These are phyloP conservation scores for Tholera decimalis DNA, from an alignment of 2,888 invertebrate genomes.

Conservation along the genomic window DNA sequence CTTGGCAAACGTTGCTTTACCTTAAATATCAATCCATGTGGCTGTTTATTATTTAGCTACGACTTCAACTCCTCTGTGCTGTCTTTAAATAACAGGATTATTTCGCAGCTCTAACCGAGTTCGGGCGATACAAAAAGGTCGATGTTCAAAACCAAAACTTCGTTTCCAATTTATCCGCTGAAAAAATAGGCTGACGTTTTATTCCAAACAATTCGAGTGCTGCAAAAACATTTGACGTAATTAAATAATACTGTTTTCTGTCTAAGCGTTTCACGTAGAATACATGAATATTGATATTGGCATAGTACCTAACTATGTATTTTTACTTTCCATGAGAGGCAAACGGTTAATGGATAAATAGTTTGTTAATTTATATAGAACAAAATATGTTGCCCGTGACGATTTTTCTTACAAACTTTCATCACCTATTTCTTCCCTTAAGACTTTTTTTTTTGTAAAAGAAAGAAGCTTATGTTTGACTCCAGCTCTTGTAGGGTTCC, in stretches of 20 bases:
- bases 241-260: conserved; percentile 11
- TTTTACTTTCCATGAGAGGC: background rate
- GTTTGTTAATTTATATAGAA: too few species aligned
- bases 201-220: conserved; percentile 14
- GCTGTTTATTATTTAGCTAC: too few species aligned
- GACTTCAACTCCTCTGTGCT: too few species aligned
- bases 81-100: conserved; percentile 13
- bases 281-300: conserved; percentile 1
- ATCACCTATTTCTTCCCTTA: too few species aligned
- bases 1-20: too few species aligned
- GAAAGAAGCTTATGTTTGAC: too few species aligned
- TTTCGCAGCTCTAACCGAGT: background rate
- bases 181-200: conserved; percentile 1
- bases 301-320: background rate
- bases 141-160: conserved; percentile 20
- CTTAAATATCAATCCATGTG: too few species aligned
- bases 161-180: conserved; percentile 32
- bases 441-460: too few species aligned
- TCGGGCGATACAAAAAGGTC: conserved; percentile 1
- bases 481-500: too few species aligned
- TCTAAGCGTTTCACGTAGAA: background rate
- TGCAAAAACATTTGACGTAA: conserved; percentile 2
- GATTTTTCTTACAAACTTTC: too few species aligned
- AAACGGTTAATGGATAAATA: background rate
- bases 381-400: too few species aligned